These are phyloP conservation scores for Drosophila cracens DNA, from an alignment of 2,888 invertebrate genomes.

Conservation along the genomic window DNA sequence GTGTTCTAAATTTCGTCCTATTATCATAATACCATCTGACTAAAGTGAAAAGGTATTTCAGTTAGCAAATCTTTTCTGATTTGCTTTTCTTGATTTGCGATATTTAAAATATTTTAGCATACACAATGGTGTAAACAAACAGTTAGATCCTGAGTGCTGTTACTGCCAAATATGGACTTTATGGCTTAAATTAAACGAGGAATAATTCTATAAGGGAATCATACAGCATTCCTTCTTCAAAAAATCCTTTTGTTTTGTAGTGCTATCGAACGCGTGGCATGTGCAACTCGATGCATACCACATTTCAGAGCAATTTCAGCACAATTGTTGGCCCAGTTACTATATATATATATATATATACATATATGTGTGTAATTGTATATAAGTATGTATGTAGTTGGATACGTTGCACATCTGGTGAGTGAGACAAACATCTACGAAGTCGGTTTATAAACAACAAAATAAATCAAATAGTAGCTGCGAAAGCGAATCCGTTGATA, in stretches of 20 bases:
- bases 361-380: not conserved
- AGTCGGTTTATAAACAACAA: not conserved
- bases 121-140: not conserved
- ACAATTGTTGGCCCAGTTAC: conserved; percentile 36
- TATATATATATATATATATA: not conserved
- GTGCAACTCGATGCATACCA: conserved; percentile 5
- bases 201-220: not conserved
- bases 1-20: not conserved
- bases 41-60: not conserved
- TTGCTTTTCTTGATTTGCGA: not conserved
- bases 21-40: not conserved
- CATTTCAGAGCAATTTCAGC: conserved; percentile 29
- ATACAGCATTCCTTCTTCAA: not conserved
- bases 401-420: conserved; percentile 17
- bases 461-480: conserved; percentile 32
- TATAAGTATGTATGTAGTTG: not conserved
- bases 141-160: not conserved
- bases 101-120: not conserved
- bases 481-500: conserved; percentile 40
- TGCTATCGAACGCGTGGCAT: conserved; percentile 1
- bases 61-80: not conserved
- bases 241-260: not conserved
- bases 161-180: not conserved
- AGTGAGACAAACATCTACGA: conserved; percentile 29
- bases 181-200: not conserved